Evolutionary conservation across 2,113 vertebrate genomes (phyloP), one percentile per base, ranked within the genome.

Genomic region (Eretmochelys imbricata): DNA sequence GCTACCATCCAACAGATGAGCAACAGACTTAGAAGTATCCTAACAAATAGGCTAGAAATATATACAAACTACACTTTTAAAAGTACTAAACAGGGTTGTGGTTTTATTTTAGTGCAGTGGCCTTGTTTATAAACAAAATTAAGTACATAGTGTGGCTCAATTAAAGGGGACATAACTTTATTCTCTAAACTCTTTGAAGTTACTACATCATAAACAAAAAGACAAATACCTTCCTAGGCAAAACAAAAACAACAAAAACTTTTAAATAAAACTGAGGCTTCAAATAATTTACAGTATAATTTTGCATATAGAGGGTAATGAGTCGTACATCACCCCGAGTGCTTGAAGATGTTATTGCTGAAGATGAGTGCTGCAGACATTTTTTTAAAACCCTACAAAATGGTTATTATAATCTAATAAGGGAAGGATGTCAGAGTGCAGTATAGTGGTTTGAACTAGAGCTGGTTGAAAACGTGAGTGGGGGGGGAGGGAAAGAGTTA

Each of bases 311-410:
- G 49, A 12, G 88, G 14, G 19, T 4, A 25, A 90, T 16, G 85
- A 57, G 24, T 6, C 9, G 0, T 31, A 79, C 12, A 80, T 31
- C 24, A 29, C 24, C 76, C 86, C 20, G 25, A 35, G 81, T 27
- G 78, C 78, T 31, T 3, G 16, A 94, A 88, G 29, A 53, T 92
- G 31, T 27, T 11, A 4, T 53, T 89, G 85, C n/a, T 53, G 48
- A 89, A 88, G 31, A 57, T 65, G 65, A 25, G 89, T 94, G 38
- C 51, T 13, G 84, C 14, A 51, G 87, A 76, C 38, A 92, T 76
- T 59, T 29, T 29, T 59, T 31, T 12, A 86, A 25, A 90, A 59
- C 11, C 82, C 51, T 2, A 9, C 35, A 94, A 89, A 87, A 22
- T 1, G 1, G 0, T 84, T 4, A 54, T 46, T 82, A 55, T 49